A percentile compares a stretch with the other conserved stretches of the same genome.
These are phyloP conservation scores for Nyctereutes procyonoides DNA, from an alignment of 2,113 vertebrate genomes.

Conservation along the genomic window DNA sequence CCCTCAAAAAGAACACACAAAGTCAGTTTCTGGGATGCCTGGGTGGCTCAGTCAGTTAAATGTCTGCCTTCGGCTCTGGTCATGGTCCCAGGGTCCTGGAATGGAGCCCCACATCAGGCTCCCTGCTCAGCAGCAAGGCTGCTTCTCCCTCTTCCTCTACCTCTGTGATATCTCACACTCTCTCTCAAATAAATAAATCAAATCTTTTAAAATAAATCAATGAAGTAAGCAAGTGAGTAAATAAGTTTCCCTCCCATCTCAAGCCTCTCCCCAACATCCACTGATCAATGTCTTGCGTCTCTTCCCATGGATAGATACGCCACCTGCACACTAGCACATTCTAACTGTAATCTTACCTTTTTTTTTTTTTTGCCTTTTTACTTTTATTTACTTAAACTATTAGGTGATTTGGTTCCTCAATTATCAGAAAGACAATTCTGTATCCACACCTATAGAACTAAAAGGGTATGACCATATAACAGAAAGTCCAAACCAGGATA, in stretches of 20 bases:
- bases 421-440: neutral
- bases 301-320: neutral
- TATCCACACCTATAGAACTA: neutral
- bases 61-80: no score
- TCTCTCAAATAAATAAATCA: no score
- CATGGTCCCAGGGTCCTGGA: no score
- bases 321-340: neutral
- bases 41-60: no score
- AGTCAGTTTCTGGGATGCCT: no score
- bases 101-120: no score
- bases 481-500: neutral
- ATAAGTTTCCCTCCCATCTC: neutral
- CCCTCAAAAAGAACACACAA: neutral
- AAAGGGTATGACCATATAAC: neutral
- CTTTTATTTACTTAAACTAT: conserved; percentile 1
- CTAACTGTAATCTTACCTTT: neutral
- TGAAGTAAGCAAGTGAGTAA: no score
- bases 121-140: no score
- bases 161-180: no score
- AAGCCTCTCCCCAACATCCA: neutral
- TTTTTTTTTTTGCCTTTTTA: neutral
- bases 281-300: neutral
- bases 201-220: no score
- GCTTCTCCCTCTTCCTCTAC: no score
- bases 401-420: neutral